Evolutionary conservation across 2,888 invertebrate genomes (phyloP), one percentile per base, ranked within the genome.

Genomic region (Criorhina ranunculi): DNA sequence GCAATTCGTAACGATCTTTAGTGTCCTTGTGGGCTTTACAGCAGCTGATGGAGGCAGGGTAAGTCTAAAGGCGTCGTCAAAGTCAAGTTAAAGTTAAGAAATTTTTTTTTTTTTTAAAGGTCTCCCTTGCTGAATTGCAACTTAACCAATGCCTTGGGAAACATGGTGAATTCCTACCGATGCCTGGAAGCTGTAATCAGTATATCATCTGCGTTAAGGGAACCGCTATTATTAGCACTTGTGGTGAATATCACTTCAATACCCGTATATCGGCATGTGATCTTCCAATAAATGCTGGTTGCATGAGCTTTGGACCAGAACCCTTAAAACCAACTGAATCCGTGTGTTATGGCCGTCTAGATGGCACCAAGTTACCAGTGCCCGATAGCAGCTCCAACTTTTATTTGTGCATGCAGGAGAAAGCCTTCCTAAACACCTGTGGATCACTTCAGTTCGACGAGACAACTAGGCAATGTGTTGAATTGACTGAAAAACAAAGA

Each of bases 321-420:
- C 55, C 55, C 1, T n/a, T 31, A 6, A n/a, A 44, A 0, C 12
- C 37, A 8, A 17, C 15, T 1, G 40, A 46, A 29, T 5, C 2
- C 11, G 81, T 91, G 0, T 90, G 90, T 57, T 81, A 73, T 3
- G 75, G 87, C 5, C 89, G 89, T 51, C 8, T 37, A 0, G 79
- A 90, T 70, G 91, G 90, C 11, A 88, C 88, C 69, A 89, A 88
- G 3, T 80, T 88, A 7, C 55, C 91, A 4, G 89, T 90, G 2
- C 89, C 90, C 0, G 90, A 90, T 9, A 90, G 89, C 62, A 90
- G 89, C 60, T 89, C 89, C 0, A 87, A 88, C 49, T 91, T 88
- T 87, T 91, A 89, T 29, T 88, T 89, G 57, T 91, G 91, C 31
- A 11, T n/a, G 8, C 5, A 44, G 1, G 77, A 31, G 5, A 62